A percentile compares a stretch with the other conserved stretches of the same genome.
phyloP scores from a whole-genome alignment of 2,888 invertebrate species.

The Elgonia sp. region DNA sequence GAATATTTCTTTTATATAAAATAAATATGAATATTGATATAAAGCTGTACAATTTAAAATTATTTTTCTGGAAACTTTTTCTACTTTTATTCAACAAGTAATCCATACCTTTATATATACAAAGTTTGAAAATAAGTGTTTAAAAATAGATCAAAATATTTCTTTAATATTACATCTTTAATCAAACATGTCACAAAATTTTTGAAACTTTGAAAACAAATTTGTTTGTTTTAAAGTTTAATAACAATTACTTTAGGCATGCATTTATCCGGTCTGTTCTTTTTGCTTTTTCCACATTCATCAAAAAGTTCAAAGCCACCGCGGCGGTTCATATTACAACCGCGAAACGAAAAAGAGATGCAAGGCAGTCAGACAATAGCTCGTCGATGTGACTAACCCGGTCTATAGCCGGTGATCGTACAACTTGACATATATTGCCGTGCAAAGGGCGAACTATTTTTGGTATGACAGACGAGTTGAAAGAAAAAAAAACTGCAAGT shows the following conservation, averaged over 20 bases:
- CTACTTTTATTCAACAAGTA: background rate
- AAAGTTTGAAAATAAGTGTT: no score
- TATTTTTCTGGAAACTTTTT: background rate
- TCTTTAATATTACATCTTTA: no score
- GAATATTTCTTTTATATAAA: no score
- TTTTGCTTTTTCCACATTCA: conserved; percentile 15
- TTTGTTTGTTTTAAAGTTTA: background rate
- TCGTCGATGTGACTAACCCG: conserved; percentile 79
- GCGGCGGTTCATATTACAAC: conserved; percentile 50
- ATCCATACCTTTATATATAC: no score
- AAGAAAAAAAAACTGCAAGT: conserved; percentile 51
- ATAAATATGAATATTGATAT: no score
- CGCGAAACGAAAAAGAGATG: conserved; percentile 69
- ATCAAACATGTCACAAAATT: no score
- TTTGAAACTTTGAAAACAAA: background rate
- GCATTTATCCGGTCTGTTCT: background rate
- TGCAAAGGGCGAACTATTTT: conserved; percentile 82
- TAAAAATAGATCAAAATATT: no score
- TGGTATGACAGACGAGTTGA: conserved; percentile 72
- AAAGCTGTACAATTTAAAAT: no score
- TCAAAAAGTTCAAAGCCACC: conserved; percentile 40
- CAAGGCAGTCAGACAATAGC: conserved; percentile 80
- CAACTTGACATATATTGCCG: conserved; percentile 84
- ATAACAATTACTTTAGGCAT: conserved; percentile 10
- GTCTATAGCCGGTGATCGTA: conserved; percentile 78